phyloP scores from a whole-genome alignment of 2,888 invertebrate species.

The Cryptops parisi region DNA sequence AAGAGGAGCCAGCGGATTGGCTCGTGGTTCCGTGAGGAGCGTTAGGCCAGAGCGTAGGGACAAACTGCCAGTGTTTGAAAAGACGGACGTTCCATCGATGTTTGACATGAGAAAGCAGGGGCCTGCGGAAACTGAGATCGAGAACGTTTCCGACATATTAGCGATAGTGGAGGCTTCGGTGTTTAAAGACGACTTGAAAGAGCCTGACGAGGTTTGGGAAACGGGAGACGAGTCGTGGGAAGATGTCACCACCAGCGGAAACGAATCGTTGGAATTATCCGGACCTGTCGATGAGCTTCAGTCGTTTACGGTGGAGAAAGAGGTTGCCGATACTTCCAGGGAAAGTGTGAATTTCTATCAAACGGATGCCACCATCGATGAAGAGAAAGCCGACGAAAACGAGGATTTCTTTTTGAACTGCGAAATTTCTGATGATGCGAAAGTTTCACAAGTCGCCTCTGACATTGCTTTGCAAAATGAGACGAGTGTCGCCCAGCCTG shows the following conservation, averaged over 20 bases:
- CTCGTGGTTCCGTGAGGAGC: not conserved
- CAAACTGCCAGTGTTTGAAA: not conserved
- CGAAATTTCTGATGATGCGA: too few relatives aligned
- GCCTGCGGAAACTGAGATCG: not conserved
- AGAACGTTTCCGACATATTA: not conserved
- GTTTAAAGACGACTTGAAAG: not conserved
- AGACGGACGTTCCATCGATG: not conserved
- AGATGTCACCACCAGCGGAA: slow-evolving; percentile 15
- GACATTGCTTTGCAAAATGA: too few relatives aligned
- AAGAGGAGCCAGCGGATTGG: not conserved
- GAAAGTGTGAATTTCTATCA: too few relatives aligned
- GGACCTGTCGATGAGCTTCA: slow-evolving; percentile 8
- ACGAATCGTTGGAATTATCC: slow-evolving; percentile 11
- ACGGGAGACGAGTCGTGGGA: slow-evolving; percentile 15
- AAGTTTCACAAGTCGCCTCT: too few relatives aligned
- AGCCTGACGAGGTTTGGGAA: slow-evolving; percentile 1
- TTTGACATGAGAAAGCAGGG: not conserved
- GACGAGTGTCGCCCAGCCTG: too few relatives aligned
- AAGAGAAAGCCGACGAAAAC: too few relatives aligned
- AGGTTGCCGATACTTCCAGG: too few relatives aligned
- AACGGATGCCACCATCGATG: too few relatives aligned
- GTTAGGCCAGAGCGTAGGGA: not conserved
- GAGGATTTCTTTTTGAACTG: too few relatives aligned
- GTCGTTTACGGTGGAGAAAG: too few relatives aligned
- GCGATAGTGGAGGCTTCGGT: not conserved